Percentiles rank a stretch among this genome's conserved stretches.
These are phyloP conservation scores for Gibbula magus DNA, from an alignment of 2,888 invertebrate species.

Conservation along the genomic window DNA sequence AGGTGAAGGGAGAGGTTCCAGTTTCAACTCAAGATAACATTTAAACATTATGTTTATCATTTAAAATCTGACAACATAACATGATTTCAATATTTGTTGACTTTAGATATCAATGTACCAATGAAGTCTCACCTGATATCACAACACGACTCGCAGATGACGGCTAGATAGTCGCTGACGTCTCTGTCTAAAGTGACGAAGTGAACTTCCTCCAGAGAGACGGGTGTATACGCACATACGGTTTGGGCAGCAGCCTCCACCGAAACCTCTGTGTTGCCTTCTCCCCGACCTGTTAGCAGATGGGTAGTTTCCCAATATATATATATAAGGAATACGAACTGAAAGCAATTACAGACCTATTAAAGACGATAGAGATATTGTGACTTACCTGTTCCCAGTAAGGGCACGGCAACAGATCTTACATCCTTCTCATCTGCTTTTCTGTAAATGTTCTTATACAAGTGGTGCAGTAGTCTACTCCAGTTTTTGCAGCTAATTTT, in stretches of 20 bases:
- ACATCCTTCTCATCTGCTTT: constrained; percentile 14
- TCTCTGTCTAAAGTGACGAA: constrained; percentile 1
- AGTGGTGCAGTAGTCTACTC: background rate
- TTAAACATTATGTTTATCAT: too few species aligned
- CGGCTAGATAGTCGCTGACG: background rate
- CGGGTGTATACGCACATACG: background rate
- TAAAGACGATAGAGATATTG: background rate
- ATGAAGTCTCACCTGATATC: background rate
- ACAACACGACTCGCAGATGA: constrained; percentile 6
- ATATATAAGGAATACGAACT: too few species aligned
- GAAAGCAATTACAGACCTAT: too few species aligned
- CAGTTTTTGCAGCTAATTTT: background rate
- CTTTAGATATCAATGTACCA: too few species aligned
- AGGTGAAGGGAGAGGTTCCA: too few species aligned
- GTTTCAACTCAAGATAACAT: too few species aligned
- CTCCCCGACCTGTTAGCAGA: background rate
- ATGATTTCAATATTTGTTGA: too few species aligned
- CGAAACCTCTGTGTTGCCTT: background rate
- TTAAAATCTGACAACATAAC: too few species aligned
- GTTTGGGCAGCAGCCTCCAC: background rate
- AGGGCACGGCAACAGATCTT: background rate
- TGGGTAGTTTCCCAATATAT: too few species aligned
- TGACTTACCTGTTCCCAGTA: constrained; percentile 13
- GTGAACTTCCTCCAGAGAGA: background rate
- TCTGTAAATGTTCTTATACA: constrained; percentile 14